Evolutionary conservation across 1,140 invertebrate genomes (phyloP).

Genomic region (Pogonomyrmex barbatus): DNA sequence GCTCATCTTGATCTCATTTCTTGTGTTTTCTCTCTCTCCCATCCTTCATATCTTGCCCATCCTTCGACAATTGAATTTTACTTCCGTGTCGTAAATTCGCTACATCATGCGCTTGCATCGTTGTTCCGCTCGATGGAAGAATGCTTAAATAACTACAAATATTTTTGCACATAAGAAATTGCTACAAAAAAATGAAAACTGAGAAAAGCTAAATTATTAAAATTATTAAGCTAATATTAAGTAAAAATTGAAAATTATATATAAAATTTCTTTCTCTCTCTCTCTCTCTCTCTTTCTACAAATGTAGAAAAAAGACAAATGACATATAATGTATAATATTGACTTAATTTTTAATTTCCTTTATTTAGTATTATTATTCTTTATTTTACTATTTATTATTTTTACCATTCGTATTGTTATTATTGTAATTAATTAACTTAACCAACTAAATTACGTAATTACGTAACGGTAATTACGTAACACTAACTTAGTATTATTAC

Average conservation of each 20-base stretch:
- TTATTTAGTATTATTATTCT: too few relatives aligned
- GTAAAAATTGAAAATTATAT: not conserved
- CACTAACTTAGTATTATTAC: too few relatives aligned
- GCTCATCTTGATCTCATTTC: slow-evolving; percentile 52
- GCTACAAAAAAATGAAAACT: not conserved
- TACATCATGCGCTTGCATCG: not conserved
- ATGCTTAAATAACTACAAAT: not conserved
- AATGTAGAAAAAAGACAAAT: not conserved
- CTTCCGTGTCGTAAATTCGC: slow-evolving; percentile 35
- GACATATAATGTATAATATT: too few relatives aligned
- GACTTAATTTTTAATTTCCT: too few relatives aligned
- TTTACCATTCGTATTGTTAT: too few relatives aligned
- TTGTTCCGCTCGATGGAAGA: not conserved
- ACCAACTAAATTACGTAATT: too few relatives aligned
- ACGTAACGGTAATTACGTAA: too few relatives aligned
- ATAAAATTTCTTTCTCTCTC: too few relatives aligned
- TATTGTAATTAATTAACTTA: too few relatives aligned
- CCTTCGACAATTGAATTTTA: slow-evolving; percentile 38
- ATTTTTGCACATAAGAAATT: not conserved
- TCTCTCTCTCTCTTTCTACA: too few relatives aligned
- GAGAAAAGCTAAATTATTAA: not conserved
- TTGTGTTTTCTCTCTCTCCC: not conserved
- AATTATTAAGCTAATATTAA: not conserved
- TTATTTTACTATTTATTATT: too few relatives aligned
- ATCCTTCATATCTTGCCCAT: not conserved